Evolutionary conservation across 1,140 invertebrate genomes (phyloP), one percentile per base, ranked within the genome.

Genomic region (Chironomus tepperi): DNA sequence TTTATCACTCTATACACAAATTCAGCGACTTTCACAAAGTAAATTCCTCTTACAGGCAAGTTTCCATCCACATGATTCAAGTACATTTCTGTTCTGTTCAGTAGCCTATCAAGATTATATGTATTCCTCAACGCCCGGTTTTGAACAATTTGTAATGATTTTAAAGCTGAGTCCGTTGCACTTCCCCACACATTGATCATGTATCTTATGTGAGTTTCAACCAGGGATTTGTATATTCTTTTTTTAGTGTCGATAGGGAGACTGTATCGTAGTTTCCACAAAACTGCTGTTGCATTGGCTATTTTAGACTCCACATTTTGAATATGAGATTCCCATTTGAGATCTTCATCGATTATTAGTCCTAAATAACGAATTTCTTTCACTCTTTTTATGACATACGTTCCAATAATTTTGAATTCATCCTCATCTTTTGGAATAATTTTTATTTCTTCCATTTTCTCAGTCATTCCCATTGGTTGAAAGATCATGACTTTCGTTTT

Each of bases 401-500:
- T 73, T 47, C 76, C 34, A 6, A 7, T 74, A 10, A 72, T 43
- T 73, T 57, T 57, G 10, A 47, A 2, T 15, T 47, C 3, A 47
- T 47, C 43, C 9, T 15, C 9, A 3, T 9, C 1, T 47, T 6
- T 74, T 8, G 24, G 7, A 9, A 67, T 74, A 34, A 74, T 72
- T 19, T 73, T 74, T 6, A n/a, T n/a, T n/a, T n/a, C n/a, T n/a
- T n/a, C n/a, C n/a, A n/a, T n/a, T n/a, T n/a, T n/a, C n/a, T n/a
- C n/a, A n/a, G n/a, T n/a, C n/a, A n/a, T n/a, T n/a, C n/a, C n/a
- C n/a, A 10, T 8, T 21, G 74, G 65, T 12, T 74, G 75, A 0
- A 78, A 21, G 18, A 77, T 16, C 76, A 78, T 78, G 42, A 2
- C 75, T 47, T 77, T 78, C 1, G 75, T 77, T 74, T 78, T 78